A percentile compares a stretch with the other conserved stretches of the same genome.
Evolutionary conservation across 1,140 invertebrate genomes (phyloP).

Genomic region (Camponotus vicinus): DNA sequence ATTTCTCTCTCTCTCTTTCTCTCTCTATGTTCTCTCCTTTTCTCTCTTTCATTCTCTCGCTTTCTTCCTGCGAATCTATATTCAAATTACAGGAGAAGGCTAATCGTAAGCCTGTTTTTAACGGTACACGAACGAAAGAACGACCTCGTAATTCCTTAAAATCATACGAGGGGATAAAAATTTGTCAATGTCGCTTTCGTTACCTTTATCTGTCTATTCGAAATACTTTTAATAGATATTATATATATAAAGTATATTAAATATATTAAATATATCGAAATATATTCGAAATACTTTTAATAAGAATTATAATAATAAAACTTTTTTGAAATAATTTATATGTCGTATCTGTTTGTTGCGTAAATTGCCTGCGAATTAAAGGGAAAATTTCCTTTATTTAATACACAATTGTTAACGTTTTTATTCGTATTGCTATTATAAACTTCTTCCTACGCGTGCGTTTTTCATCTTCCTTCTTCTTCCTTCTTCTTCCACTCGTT

Average conservation of each 20-base stretch:
- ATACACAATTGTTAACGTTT: neutral
- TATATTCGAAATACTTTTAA: neutral
- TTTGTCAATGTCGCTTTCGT: constrained; percentile 50
- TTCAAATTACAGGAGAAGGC: constrained; percentile 69
- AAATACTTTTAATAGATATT: too few species aligned
- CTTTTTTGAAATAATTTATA: neutral
- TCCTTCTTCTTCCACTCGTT: neutral
- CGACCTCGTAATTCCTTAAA: constrained; percentile 28
- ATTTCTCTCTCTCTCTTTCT: neutral
- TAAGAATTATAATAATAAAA: too few species aligned
- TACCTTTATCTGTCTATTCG: neutral
- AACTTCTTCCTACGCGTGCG: neutral
- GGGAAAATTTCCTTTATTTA: neutral
- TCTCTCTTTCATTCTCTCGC: neutral
- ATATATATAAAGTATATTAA: too few species aligned
- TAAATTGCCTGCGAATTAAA: neutral
- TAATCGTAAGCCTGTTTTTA: constrained; percentile 68
- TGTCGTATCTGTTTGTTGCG: neutral
- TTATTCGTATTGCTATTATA: neutral
- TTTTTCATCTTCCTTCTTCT: neutral
- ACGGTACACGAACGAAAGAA: constrained; percentile 57
- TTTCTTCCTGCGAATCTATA: constrained; percentile 65
- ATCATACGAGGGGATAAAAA: constrained; percentile 59
- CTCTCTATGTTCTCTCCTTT: neutral
- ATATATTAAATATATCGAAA: too few species aligned